A percentile compares a stretch with the other conserved stretches of the same genome.
These are phyloP conservation scores for Agapornis canus DNA, from an alignment of 2,797 vertebrate genomes.

Conservation along the genomic window DNA sequence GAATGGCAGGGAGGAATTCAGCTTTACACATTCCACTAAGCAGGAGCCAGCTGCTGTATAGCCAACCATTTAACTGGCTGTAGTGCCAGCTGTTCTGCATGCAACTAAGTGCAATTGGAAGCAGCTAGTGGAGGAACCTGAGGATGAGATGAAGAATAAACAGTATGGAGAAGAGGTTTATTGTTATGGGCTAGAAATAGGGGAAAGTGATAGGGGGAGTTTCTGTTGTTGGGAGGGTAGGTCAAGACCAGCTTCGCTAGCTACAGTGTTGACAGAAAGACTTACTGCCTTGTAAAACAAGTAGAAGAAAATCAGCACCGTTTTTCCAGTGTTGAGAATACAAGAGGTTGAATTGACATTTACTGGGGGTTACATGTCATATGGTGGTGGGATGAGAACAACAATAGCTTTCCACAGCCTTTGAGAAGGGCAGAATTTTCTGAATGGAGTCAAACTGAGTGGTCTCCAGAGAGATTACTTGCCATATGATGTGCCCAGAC, in stretches of 20 bases:
- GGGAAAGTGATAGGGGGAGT: not conserved
- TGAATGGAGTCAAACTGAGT: not conserved
- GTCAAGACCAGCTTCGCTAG: not conserved
- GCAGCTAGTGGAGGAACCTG: not conserved
- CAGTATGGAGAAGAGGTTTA: not conserved
- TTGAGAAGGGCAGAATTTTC: not conserved
- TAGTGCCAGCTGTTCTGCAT: not conserved
- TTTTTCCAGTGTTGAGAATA: not conserved
- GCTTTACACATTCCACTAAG: not conserved
- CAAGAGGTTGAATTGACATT: not conserved
- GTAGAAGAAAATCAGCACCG: not conserved
- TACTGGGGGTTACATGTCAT: not conserved
- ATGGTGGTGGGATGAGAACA: not conserved
- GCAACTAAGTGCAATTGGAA: not conserved
- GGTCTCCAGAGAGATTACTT: not conserved
- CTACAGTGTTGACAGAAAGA: not conserved
- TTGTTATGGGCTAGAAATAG: not conserved
- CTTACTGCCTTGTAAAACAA: not conserved
- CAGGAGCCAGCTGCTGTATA: not conserved
- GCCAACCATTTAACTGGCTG: not conserved
- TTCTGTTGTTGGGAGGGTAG: not conserved
- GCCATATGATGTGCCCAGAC: not conserved
- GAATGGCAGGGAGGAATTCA: not conserved
- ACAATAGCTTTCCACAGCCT: not conserved
- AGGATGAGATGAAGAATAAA: not conserved